These are phyloP conservation scores for Cichlasoma orientale DNA, from an alignment of 2,797 vertebrate genomes.

Conservation along the genomic window DNA sequence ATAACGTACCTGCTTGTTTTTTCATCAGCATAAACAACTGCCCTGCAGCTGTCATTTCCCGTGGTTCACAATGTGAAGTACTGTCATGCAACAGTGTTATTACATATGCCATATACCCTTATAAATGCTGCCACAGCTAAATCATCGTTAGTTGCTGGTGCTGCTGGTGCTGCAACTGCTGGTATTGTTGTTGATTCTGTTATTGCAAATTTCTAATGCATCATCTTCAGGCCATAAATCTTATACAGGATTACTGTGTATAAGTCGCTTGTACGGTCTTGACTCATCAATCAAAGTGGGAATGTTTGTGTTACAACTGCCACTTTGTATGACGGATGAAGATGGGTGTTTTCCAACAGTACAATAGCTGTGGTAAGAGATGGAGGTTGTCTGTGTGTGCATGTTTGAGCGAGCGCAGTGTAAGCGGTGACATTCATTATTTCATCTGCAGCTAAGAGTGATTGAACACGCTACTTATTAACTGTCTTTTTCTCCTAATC, in stretches of 20 bases:
- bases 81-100: constrained; percentile 45
- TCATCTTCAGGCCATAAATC: constrained; percentile 62
- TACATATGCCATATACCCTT: constrained; percentile 39
- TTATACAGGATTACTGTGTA: constrained; percentile 64
- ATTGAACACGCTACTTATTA: constrained; percentile 77
- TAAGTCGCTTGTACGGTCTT: constrained; percentile 65
- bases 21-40: constrained; percentile 39
- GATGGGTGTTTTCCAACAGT: constrained; percentile 67
- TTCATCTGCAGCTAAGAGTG: constrained; percentile 67
- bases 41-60: constrained; percentile 43
- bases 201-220: constrained; percentile 68
- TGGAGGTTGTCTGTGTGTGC: constrained; percentile 7
- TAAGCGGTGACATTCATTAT: constrained; percentile 74
- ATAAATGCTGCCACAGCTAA: constrained; percentile 58
- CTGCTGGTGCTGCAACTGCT: constrained; percentile 26
- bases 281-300: constrained; percentile 73
- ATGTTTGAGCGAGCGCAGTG: constrained; percentile 56
- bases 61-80: constrained; percentile 30
- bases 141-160: constrained; percentile 56
- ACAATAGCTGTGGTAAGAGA: constrained; percentile 40
- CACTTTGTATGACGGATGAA: constrained; percentile 74
- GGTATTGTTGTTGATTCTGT: constrained; percentile 63
- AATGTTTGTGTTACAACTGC: constrained; percentile 75
- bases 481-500: constrained; percentile 79
- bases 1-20: constrained; percentile 37